Base-by-base conservation (phyloP, 2,797 vertebrate species). In the Rhinichthys osculus region DNA sequence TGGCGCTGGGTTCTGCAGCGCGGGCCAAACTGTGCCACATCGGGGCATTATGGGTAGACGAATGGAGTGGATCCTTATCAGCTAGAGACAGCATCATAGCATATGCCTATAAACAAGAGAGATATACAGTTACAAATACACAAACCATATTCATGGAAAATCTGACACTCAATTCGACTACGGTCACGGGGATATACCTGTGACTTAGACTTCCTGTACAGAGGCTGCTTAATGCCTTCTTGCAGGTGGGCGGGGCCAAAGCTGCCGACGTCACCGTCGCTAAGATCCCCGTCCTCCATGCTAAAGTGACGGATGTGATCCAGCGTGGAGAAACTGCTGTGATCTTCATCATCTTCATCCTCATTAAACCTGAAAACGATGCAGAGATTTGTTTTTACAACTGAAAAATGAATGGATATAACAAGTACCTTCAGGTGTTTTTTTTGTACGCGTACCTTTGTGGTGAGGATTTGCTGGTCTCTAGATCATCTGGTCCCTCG, bases 51-150 rank as follows among this genome's bases (percentile, higher is more conserved):
- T 98, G 97, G 92, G 97, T 91, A 86, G 97, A 87, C 0, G 97
- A 91, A 90, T 98, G 97, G 85, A 99, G 96, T 88, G 97, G 93
- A 91, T 99, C 98, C 94, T 99, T 99, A 91, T 99, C 98, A 1
- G 98, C 97, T 92, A 99, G 94, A 74, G 98, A 99, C 89, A 99
- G 94, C 98, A 99, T 99, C 98, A 99, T 99, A 89, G 98, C 97
- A 3, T 99, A 99, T 0, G 98, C 98, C 98, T 99, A 87, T 5
- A 76, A 0, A 47, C 50, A 4, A 78, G 13, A 85, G 57, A 85
- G 52, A 59, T 50, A 5, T 14, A 76, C 59, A 62, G 30, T 77
- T 44, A 72, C 70, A 76, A 73, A 85, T 30, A 79, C 52, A 86
- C 64, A 81, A 27, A 64, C 62, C 47, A 66, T 23, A 33, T 82